A percentile compares a stretch with the other conserved stretches of the same genome.
phyloP scores from a whole-genome alignment of 2,113 vertebrate genomes.

The Brachyhypopomus occidentalis region DNA sequence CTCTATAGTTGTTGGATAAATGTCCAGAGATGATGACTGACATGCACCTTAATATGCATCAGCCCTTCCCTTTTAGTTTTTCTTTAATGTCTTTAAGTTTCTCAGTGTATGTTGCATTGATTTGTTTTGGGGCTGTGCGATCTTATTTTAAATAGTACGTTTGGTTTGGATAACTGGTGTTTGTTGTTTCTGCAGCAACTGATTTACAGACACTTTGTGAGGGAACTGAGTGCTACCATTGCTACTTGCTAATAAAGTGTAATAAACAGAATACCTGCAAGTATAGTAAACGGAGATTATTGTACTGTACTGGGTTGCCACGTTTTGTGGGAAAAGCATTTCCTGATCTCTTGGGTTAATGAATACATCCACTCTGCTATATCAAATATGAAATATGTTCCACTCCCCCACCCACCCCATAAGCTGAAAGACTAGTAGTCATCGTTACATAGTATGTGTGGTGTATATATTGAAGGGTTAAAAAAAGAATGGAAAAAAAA shows the following conservation, averaged over 20 bases:
- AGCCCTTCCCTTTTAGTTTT: slow-evolving; percentile 40
- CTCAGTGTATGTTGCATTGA: not conserved
- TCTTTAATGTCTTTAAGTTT: not conserved
- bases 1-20: no score
- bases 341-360: no score
- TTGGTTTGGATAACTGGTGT: not conserved
- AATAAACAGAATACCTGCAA: not conserved
- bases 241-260: not conserved
- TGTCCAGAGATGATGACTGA: not conserved
- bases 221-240: not conserved
- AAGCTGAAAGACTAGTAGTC: not conserved
- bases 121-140: not conserved
- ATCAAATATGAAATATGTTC: no score
- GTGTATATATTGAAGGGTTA: not conserved
- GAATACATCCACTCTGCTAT: no score
- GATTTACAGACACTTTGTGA: slow-evolving; percentile 2
- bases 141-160: not conserved
- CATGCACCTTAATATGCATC: slow-evolving; percentile 32
- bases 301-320: no score
- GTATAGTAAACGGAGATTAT: not conserved
- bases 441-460: not conserved
- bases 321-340: no score
- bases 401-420: no score
- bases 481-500: not conserved
- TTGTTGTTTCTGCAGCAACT: not conserved